Percentiles rank a stretch among this genome's conserved stretches.
Conservation (phyloP, 2,888 invertebrate species). For the Netelia inedita region DNA sequence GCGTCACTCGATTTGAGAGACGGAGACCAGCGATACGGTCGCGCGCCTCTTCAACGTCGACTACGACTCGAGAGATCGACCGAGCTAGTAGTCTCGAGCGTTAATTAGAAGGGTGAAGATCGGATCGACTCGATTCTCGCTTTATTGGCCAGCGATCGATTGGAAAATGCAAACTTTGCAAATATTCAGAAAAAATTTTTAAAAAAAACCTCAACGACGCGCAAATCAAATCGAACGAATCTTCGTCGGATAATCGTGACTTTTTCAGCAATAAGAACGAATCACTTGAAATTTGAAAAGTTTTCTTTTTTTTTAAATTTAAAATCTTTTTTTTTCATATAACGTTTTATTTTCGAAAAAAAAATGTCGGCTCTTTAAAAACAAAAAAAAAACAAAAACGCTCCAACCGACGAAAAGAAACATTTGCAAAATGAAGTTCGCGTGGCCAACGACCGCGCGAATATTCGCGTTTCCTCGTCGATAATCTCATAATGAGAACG, state of each 20-base stretch:
- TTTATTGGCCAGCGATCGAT: constrained; percentile 29
- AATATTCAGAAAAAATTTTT: neutral
- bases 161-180: neutral
- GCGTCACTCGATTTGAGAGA: neutral
- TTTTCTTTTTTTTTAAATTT: no score
- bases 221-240: no score
- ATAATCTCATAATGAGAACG: neutral
- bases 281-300: no score
- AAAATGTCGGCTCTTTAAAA: neutral
- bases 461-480: neutral
- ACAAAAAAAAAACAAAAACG: neutral
- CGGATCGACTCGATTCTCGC: constrained; percentile 2
- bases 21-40: neutral
- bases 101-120: constrained; percentile 43
- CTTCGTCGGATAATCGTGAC: no score
- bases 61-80: constrained; percentile 45
- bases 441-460: neutral
- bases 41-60: constrained; percentile 12
- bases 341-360: no score
- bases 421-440: neutral
- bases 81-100: constrained; percentile 52
- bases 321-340: no score
- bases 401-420: neutral
- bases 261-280: no score
- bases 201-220: no score